A percentile compares a stretch with the other conserved stretches of the same genome.
phyloP scores from a whole-genome alignment of 2,797 vertebrate species.

The Neosilurus hyrtlii region DNA sequence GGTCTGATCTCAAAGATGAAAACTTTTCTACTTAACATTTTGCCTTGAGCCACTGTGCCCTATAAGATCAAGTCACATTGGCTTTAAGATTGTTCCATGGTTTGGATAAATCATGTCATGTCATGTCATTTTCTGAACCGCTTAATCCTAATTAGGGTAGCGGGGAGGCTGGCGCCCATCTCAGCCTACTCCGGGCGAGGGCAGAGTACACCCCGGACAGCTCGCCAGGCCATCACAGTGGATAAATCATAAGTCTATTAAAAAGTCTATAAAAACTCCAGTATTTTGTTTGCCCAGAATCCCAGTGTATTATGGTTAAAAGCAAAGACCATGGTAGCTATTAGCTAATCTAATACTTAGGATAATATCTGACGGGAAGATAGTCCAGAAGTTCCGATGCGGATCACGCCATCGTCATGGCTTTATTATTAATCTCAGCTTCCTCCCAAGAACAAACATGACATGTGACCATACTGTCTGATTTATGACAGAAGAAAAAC shows the following conservation, averaged over 20 bases:
- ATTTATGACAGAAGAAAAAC: slow-evolving; percentile 1
- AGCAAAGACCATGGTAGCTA: too few relatives aligned
- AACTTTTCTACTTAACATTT: background rate
- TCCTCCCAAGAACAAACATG: slow-evolving; percentile 19
- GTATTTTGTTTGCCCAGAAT: background rate
- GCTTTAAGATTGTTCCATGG: background rate
- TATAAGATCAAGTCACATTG: background rate
- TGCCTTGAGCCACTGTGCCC: too few relatives aligned
- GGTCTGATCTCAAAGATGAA: background rate
- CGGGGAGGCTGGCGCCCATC: too few relatives aligned
- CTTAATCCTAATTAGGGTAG: too few relatives aligned
- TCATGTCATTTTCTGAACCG: too few relatives aligned
- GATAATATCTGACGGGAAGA: background rate
- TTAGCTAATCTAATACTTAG: too few relatives aligned
- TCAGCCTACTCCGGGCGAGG: too few relatives aligned
- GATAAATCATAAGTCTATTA: background rate
- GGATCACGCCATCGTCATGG: background rate
- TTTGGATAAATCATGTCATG: background rate
- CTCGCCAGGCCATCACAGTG: too few relatives aligned
- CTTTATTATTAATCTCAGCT: background rate
- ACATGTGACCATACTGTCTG: slow-evolving; percentile 30
- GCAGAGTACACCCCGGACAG: too few relatives aligned
- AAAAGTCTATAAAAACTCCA: background rate
- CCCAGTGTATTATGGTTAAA: background rate
- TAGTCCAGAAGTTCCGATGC: background rate